Evolutionary conservation across 1,140 invertebrate species (phyloP).

Genomic region (Lethocerus indicus): DNA sequence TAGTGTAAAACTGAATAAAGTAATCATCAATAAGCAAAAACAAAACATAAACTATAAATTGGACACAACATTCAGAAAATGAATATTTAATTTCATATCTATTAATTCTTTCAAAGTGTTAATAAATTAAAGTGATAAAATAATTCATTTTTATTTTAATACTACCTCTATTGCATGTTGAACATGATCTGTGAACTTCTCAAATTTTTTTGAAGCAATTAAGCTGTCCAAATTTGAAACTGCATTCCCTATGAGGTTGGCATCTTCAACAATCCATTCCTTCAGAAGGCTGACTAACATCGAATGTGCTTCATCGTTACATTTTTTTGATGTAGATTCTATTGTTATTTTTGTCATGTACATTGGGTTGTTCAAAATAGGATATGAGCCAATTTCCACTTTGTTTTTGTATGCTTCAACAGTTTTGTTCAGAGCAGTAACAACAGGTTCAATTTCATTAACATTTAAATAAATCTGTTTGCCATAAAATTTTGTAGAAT

Average conservation of each 20-base stretch:
- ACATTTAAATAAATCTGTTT: constrained; percentile 30
- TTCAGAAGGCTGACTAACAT: constrained; percentile 12
- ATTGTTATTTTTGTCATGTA: constrained; percentile 29
- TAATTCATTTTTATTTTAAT: neutral
- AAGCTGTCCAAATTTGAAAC: neutral
- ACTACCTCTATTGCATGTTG: constrained; percentile 18
- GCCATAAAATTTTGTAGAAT: constrained; percentile 21
- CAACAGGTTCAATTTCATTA: no score
- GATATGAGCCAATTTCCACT: constrained; percentile 52
- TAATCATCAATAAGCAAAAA: no score
- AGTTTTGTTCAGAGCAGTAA: constrained; percentile 31
- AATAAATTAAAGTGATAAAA: neutral
- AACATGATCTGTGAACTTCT: constrained; percentile 14
- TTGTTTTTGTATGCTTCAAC: constrained; percentile 29
- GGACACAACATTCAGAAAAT: constrained; percentile 19
- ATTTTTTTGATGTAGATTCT: constrained; percentile 23
- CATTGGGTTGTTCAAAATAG: constrained; percentile 30
- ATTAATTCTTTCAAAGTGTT: neutral
- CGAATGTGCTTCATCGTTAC: constrained; percentile 20
- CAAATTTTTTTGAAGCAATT: neutral
- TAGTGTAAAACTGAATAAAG: no score
- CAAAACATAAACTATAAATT: no score
- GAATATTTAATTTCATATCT: neutral
- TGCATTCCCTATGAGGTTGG: constrained; percentile 6
- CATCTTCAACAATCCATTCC: constrained; percentile 11